Base-by-base conservation (phyloP, 2,113 vertebrate genomes). In the Labeo catla region DNA sequence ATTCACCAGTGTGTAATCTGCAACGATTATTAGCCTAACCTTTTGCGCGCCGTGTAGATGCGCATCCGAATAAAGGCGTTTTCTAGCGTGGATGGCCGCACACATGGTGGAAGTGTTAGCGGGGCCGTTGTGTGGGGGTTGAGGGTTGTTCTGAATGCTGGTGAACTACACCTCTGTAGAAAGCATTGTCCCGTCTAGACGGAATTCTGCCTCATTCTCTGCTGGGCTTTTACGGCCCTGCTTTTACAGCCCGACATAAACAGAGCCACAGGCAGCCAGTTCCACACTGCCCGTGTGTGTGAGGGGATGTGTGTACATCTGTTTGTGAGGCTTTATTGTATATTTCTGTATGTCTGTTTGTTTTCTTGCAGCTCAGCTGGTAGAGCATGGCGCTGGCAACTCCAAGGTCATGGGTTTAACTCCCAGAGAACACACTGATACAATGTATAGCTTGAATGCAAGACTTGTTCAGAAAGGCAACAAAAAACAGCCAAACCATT, bases 231-330 rank as follows among this genome's bases (percentile, higher is more conserved):
- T 95, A 95, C 93, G 92, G 88, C 95, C 93, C 90, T 84, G 91
- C 93, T 94, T 95, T 96, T 94, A 93, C 92, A 92, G 61, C 79
- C 93, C 87, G 93, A 91, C 93, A 93, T 96, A 96, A 95, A 96
- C 72, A 85, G 61, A 84, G 85, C 74, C 83, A 85, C 36, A 83
- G 86, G 78, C 86, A 85, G 65, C 83, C 70, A 84, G 80, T 59
- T 82, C 47, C 59, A 61, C 59, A 43, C 36, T 84, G 10, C 57
- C 23, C n/a, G 23, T 80, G 81, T 57, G 57, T 59, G 86, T 54
- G 21, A 34, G 28, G 43, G 16, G 4, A 2, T 82, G 50, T 52
- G 16, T 76, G 54, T 84, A 77, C 61, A 47, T 43, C 73, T 11
- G 47, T 73, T 43, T 84, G 74, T 79, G 50, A 68, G 81, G 81